phyloP scores from a whole-genome alignment of 2,113 vertebrate genomes.

The Silurus glanis region DNA sequence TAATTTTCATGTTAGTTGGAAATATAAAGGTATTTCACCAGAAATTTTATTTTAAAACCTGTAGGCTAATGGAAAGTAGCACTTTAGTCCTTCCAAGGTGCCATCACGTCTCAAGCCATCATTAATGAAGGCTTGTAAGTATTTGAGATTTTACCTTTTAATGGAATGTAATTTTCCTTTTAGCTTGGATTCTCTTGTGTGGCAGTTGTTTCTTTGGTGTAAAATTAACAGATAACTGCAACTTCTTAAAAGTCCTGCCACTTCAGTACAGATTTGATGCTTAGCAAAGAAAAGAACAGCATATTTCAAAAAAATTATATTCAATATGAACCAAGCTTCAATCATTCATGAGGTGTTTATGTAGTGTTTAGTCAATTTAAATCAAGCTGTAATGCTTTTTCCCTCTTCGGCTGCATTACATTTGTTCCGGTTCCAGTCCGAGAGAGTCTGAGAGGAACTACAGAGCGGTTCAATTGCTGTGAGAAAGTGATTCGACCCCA shows the following conservation, averaged over 20 bases:
- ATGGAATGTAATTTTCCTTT: slow-evolving; percentile 36
- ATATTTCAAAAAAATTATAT: background rate
- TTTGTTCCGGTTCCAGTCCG: background rate
- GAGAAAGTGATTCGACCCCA: background rate
- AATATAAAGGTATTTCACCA: slow-evolving; percentile 40
- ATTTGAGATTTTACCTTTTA: slow-evolving; percentile 28
- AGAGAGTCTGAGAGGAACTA: background rate
- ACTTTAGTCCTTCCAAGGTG: background rate
- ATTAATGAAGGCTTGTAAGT: slow-evolving; percentile 5
- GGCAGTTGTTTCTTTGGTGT: slow-evolving; percentile 39
- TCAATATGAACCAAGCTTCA: background rate
- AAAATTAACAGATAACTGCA: slow-evolving; percentile 60
- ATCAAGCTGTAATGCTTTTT: background rate
- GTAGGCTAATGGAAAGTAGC: slow-evolving; percentile 10
- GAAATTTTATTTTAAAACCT: slow-evolving; percentile 6
- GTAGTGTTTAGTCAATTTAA: background rate
- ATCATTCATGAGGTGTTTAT: background rate
- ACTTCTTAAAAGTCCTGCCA: slow-evolving; percentile 28
- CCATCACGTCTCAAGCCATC: background rate
- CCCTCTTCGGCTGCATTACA: background rate
- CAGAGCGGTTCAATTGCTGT: background rate
- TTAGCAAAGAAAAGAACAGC: background rate
- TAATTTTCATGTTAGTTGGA: slow-evolving; percentile 39
- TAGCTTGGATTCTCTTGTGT: slow-evolving; percentile 46
- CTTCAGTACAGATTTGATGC: background rate